phyloP scores from a whole-genome alignment of 2,888 invertebrate genomes.

The Coremacera marginata region DNA sequence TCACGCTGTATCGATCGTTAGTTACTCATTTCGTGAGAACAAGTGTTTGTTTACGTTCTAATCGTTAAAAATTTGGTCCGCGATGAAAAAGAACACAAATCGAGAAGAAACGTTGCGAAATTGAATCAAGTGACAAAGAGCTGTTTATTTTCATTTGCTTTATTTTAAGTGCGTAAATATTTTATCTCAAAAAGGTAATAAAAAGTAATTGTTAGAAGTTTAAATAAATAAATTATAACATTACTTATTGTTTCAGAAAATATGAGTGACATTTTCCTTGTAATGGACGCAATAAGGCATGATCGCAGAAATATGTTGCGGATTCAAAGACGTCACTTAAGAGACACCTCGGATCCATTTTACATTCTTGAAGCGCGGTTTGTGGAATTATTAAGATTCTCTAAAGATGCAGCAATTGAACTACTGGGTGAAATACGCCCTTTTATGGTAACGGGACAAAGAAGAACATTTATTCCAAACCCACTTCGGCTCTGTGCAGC shows the following conservation, averaged over 20 bases:
- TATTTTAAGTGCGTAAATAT: neutral
- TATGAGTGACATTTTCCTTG: neutral
- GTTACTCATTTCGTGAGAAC: no score
- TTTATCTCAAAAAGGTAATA: no score
- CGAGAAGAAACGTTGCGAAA: neutral
- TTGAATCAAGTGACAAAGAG: neutral
- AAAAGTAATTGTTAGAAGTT: no score
- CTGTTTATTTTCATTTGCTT: neutral
- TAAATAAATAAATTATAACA: neutral
- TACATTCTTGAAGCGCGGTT: neutral
- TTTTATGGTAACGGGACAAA: neutral
- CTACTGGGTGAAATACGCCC: constrained; percentile 4
- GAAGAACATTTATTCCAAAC: neutral
- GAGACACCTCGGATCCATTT: neutral
- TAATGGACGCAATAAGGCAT: neutral
- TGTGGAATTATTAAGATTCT: neutral
- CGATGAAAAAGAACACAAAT: neutral
- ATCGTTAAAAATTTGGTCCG: no score
- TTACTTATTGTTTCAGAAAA: neutral
- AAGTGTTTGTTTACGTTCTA: no score
- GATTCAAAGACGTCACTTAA: neutral
- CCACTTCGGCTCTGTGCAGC: no score
- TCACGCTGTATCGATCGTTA: no score
- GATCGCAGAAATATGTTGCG: constrained; percentile 24
- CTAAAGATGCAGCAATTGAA: neutral